phyloP scores from a whole-genome alignment of 1,140 invertebrate species.

The Zophobas morio region DNA sequence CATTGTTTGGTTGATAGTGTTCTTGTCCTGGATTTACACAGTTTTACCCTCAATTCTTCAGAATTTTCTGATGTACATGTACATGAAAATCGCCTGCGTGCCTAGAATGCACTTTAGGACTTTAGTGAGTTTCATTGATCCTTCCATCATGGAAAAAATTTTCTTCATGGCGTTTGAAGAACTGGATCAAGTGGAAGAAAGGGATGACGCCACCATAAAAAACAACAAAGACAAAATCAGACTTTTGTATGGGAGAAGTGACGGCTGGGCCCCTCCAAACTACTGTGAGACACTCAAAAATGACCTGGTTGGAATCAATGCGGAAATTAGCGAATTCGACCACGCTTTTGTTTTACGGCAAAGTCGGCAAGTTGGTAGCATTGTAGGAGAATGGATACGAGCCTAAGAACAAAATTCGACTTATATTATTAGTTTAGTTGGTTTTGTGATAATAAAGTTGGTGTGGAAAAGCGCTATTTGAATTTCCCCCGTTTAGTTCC shows the following conservation, averaged over 20 bases:
- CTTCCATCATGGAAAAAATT: constrained; percentile 70
- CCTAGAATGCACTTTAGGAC: constrained; percentile 66
- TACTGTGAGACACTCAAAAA: constrained; percentile 76
- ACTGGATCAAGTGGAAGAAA: constrained; percentile 73
- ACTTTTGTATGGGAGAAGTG: constrained; percentile 83
- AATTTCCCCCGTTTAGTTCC: not conserved
- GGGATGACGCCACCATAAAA: constrained; percentile 72
- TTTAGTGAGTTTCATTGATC: constrained; percentile 71
- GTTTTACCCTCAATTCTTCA: constrained; percentile 73
- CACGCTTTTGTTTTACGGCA: constrained; percentile 84
- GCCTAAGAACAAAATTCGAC: constrained; percentile 52
- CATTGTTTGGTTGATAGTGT: constrained; percentile 71
- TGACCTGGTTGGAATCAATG: constrained; percentile 75
- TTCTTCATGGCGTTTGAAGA: constrained; percentile 77
- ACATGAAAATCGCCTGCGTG: constrained; percentile 69
- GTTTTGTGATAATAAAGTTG: constrained; percentile 20
- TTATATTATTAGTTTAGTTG: constrained; percentile 16
- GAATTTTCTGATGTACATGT: constrained; percentile 69
- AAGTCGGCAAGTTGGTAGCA: constrained; percentile 74
- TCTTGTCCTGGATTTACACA: constrained; percentile 74
- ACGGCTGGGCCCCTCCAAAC: constrained; percentile 82
- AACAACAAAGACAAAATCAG: constrained; percentile 75
- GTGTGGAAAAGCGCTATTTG: constrained; percentile 2
- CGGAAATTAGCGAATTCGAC: constrained; percentile 76
- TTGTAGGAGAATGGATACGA: constrained; percentile 73